A percentile compares a stretch with the other conserved stretches of the same genome.
Conservation (phyloP, 2,888 invertebrate species). For the Microplitis deprimator region DNA sequence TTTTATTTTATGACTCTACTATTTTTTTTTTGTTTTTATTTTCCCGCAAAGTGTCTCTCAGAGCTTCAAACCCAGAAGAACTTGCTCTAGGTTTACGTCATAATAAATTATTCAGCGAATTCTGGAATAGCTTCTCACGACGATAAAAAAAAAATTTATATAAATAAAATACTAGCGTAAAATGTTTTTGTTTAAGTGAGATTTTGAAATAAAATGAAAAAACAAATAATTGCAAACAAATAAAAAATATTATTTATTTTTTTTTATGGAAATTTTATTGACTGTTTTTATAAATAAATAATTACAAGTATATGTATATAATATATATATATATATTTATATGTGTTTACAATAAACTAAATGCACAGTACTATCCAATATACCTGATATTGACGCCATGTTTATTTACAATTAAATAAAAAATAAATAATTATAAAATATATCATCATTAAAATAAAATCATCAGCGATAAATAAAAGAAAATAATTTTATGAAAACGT, state of each 20-base stretch:
- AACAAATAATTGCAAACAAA: too few species aligned
- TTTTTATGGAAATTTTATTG: too few species aligned
- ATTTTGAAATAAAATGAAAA: too few species aligned
- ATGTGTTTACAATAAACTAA: not conserved
- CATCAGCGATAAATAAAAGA: not conserved
- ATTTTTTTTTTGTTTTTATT: not conserved
- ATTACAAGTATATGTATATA: not conserved
- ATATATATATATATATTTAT: not conserved
- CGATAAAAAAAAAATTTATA: not conserved
- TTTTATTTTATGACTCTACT: not conserved
- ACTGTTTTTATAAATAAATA: too few species aligned
- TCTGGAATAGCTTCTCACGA: conserved; percentile 13
- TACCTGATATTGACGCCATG: not conserved
- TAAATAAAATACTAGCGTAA: too few species aligned
- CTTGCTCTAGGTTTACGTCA: conserved; percentile 33
- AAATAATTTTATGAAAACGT: not conserved
- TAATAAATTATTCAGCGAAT: conserved; percentile 38
- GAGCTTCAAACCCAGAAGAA: conserved; percentile 8
- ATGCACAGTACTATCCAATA: not conserved
- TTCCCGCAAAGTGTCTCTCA: conserved; percentile 14
- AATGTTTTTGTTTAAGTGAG: too few species aligned
- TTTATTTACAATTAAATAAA: not conserved
- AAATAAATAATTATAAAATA: not conserved
- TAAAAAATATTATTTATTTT: too few species aligned
- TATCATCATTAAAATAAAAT: not conserved